Base-by-base conservation (phyloP, 2,113 vertebrate species). In the Rhizomys pruinosus region DNA sequence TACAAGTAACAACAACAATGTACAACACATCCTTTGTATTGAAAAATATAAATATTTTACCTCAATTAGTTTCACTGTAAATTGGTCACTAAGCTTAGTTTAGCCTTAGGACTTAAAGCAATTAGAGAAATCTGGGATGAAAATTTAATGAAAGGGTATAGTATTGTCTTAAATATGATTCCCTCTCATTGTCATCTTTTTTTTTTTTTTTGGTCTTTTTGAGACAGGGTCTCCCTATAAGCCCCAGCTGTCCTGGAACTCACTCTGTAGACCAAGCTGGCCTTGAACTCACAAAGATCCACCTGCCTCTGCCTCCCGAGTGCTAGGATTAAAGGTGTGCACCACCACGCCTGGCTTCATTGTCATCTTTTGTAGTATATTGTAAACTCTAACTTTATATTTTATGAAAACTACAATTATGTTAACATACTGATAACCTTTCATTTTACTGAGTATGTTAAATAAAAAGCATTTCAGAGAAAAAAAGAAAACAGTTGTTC, bases 1-100 rank as follows among this genome's bases (percentile, higher is more conserved):
- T 1, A 34, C 0, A 74, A 25, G 39, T 10, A 76, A 93, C 94
- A 93, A 69, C 2, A 22, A 77, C 20, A 57, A 73, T 19, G 4
- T 88, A 13, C 90, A 96, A 81, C 37, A 63, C 19, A 89, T 81
- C 12, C 87, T 87, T 87, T 57, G 37, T 63, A 92, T 85, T 85
- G 37, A 64, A 96, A 87, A 74, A 85, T 90, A 47, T n/a, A n/a
- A n/a, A n/a, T 76, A 69, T 82, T 94, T 89, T 73, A 82, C 29
- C 19, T 71, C 78, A 92, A 80, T 84, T 82, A 90, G 16, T 66
- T 86, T 90, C 20, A 72, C 78, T 78, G 11, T 94, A 91, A 90
- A 74, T 86, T 81, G 81, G 7, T 77, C 52, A 92, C 13, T 42
- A 95, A 47, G 42, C 32, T 79, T 80, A 96, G 37, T 88, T 96